Evolutionary conservation across 2,888 invertebrate species (phyloP), one percentile per base, ranked within the genome.

Genomic region (Callinectes sapidus): DNA sequence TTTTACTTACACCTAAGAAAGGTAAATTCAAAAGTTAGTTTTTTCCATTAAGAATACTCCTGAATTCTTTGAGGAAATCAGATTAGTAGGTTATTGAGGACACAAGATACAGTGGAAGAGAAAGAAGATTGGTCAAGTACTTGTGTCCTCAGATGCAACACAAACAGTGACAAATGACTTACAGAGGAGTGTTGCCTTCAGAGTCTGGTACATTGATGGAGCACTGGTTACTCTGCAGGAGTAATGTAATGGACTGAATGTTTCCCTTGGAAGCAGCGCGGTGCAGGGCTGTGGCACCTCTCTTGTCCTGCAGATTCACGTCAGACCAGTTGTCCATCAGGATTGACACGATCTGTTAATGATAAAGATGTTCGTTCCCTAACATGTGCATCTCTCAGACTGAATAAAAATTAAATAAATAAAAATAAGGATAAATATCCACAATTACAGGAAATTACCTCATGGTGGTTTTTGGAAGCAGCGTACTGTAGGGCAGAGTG

Each of bases 401-500:
- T 48, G 48, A 48, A 48, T 48, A 48, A 48, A 48, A 48, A 48
- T 6, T 8, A 8, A 48, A 48, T n/a, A n/a, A n/a, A 85, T 28
- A 85, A 35, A 39, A 28, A 85, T 48, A 48, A 48, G 10, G 16
- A 85, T 85, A 32, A 85, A 23, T 61, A 61, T 23, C 18, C 23
- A 35, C 23, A 61, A 18, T 16, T 28, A 35, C 71, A 6, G 16
- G 18, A 54, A 35, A 66, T 66, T 96, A 97, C 97, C 96, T 97
- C 97, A 95, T 96, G 96, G 96, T 97, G 97, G 93, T 98, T 97
- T 96, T 98, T 98, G 0, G 98, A 98, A 94, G 98, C 97, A 85
- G 98, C 98, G 96, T 98, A 98, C 95, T 98, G 98, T 90, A 98
- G 96, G 14, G 98, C 96, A 71, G 98, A 97, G 95, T 98, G 98